A percentile compares a stretch with the other conserved stretches of the same genome.
phyloP scores from a whole-genome alignment of 2,113 vertebrate species.

The Nicator chloris region DNA sequence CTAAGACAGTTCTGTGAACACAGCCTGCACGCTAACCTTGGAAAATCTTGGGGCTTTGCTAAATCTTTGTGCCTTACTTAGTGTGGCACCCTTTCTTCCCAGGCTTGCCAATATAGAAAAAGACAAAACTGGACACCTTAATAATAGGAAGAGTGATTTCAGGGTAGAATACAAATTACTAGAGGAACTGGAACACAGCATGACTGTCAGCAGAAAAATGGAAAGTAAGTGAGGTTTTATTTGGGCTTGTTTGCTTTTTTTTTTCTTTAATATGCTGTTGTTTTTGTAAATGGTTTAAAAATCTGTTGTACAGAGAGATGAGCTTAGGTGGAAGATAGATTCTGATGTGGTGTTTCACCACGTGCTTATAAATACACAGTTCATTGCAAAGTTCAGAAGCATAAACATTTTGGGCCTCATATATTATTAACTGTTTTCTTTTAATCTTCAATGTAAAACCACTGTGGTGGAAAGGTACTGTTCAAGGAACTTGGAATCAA shows the following conservation, averaged over 20 bases:
- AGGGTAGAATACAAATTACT: slow-evolving; percentile 71
- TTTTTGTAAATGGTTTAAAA: background rate
- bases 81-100: slow-evolving; percentile 14
- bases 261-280: background rate
- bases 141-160: slow-evolving; percentile 78
- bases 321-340: background rate
- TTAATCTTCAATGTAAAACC: background rate
- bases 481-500: background rate
- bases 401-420: background rate
- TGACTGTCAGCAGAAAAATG: slow-evolving; percentile 73
- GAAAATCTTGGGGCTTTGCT: background rate
- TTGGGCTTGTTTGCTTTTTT: background rate
- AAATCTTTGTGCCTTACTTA: background rate
- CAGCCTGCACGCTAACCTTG: background rate
- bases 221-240: slow-evolving; percentile 76
- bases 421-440: background rate
- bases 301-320: background rate
- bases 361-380: background rate
- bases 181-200: slow-evolving; percentile 76
- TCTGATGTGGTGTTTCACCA: background rate
- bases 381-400: background rate
- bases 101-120: slow-evolving; percentile 86
- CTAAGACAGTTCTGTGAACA: background rate
- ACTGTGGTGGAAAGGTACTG: background rate
- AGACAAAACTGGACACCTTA: slow-evolving; percentile 73